Evolutionary conservation across 1,140 invertebrate genomes (phyloP).

Genomic region (Conus betulinus): DNA sequence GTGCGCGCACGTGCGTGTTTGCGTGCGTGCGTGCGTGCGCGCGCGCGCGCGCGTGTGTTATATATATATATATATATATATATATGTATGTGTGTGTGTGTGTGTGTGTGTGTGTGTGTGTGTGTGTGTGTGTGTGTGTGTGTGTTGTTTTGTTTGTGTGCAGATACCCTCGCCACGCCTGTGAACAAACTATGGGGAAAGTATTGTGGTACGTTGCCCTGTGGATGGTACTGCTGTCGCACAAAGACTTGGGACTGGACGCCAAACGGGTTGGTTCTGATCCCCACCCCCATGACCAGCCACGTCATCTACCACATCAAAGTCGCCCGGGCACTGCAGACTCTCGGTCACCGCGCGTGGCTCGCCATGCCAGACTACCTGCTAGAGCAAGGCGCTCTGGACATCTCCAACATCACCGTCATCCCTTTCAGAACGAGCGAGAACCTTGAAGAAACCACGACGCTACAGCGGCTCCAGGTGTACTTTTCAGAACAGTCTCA

Average conservation of each 20-base stretch:
- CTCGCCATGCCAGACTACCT: constrained; percentile 26
- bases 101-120: background rate
- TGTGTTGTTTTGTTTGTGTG: background rate
- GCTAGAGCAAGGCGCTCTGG: background rate
- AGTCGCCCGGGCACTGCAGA: constrained; percentile 15
- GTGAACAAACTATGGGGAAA: background rate
- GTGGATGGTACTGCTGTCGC: background rate
- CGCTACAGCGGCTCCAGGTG: background rate
- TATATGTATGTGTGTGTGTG: background rate
- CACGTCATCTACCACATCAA: constrained; percentile 38
- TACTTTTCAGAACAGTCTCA: constrained; percentile 14
- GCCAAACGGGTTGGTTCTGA: constrained; percentile 29
- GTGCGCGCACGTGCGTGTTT: too few relatives aligned
- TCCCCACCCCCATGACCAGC: constrained; percentile 27
- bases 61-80: too few relatives aligned
- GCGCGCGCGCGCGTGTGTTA: background rate
- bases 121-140: background rate
- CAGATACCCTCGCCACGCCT: background rate
- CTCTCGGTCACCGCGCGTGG: constrained; percentile 40
- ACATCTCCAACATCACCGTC: constrained; percentile 7
- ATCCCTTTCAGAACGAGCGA: constrained; percentile 9
- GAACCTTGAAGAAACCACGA: background rate
- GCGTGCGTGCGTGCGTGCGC: background rate
- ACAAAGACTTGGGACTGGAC: background rate
- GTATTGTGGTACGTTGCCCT: background rate